Evolutionary conservation across 2,113 vertebrate species (phyloP).

Genomic region (Tetraodon nigroviridis): DNA sequence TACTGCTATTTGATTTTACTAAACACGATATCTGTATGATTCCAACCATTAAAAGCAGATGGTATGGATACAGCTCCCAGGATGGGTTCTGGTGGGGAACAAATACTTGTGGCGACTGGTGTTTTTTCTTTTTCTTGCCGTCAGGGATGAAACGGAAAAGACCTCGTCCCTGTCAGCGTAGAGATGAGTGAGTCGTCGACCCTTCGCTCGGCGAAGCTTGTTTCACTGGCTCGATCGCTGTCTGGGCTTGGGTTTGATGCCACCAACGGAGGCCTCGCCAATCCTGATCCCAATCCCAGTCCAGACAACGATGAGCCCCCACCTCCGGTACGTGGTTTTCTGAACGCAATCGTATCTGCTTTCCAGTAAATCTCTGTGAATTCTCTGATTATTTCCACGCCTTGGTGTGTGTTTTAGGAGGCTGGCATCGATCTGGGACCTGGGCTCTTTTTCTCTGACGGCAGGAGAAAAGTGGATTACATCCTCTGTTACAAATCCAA

Average conservation of each 20-base stretch:
- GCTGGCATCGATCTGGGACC: constrained; percentile 61
- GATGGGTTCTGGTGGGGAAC: no score
- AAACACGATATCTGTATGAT: constrained; percentile 4
- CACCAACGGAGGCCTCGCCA: constrained; percentile 47
- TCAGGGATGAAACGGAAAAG: constrained; percentile 72
- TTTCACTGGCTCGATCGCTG: constrained; percentile 72
- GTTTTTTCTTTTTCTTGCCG: constrained; percentile 9
- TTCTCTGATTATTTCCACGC: neutral
- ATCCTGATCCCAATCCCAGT: neutral
- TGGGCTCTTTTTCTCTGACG: constrained; percentile 82
- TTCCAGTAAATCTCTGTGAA: neutral
- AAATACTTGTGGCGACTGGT: neutral
- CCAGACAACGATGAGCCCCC: constrained; percentile 23
- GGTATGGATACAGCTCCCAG: no score
- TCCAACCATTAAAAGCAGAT: no score
- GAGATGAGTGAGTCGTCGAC: constrained; percentile 66
- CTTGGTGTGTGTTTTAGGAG: constrained; percentile 41
- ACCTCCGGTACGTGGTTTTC: constrained; percentile 36
- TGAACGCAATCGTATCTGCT: neutral
- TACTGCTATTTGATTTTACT: constrained; percentile 13
- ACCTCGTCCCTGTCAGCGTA: constrained; percentile 51
- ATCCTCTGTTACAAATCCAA: constrained; percentile 89
- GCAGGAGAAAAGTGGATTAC: constrained; percentile 89
- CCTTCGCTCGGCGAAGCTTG: constrained; percentile 69
- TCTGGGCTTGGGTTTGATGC: constrained; percentile 50